Evolutionary conservation across 1,140 invertebrate species (phyloP), one percentile per base, ranked within the genome.

Genomic region (Saccostrea echinata): DNA sequence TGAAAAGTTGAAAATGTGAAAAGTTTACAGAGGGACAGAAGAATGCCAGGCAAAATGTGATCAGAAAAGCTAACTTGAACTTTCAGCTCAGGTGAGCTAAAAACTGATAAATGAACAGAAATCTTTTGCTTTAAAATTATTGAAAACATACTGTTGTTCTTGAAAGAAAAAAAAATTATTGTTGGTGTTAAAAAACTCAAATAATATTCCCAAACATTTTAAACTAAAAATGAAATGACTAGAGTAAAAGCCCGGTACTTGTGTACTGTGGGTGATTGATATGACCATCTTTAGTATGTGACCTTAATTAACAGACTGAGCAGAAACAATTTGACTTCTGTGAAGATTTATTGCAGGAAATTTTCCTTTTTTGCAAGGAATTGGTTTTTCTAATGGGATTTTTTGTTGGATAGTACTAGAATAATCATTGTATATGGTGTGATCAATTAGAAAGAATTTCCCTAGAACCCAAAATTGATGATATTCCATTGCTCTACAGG

Each of bases 311-410:
- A 4, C 27, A 27, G 33, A 68, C 8, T 68, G 64, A 27, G 27
- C 64, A 68, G 68, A 76, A 76, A 76, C 27, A 21, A 33, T 33
- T 76, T 76, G 68, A 76, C 27, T 30, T 76, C 27, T 64, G 57
- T 33, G 27, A 76, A 30, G 68, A 76, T 76, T 76, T 33, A 33
- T 30, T 13, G 13, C 16, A 13, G 9, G 24, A 76, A 30, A 76
- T 76, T 76, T 76, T 30, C 27, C 0, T 13, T 43, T 43, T 76
- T 33, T 24, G 27, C 64, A 71, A 71, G 64, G 64, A 57, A 9
- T 9, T 43, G 43, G 43, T 43, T 43, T 64, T 64, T n/a, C 4
- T 24, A 64, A 64, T 4, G 24, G 43, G 43, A 43, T 43, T 43
- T 43, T 43, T 43, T 43, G 43, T 43, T 43, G 1, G 6, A 9